Evolutionary conservation across 2,888 invertebrate species (phyloP), one percentile per base, ranked within the genome.

Genomic region (Limnephilus marmoratus): DNA sequence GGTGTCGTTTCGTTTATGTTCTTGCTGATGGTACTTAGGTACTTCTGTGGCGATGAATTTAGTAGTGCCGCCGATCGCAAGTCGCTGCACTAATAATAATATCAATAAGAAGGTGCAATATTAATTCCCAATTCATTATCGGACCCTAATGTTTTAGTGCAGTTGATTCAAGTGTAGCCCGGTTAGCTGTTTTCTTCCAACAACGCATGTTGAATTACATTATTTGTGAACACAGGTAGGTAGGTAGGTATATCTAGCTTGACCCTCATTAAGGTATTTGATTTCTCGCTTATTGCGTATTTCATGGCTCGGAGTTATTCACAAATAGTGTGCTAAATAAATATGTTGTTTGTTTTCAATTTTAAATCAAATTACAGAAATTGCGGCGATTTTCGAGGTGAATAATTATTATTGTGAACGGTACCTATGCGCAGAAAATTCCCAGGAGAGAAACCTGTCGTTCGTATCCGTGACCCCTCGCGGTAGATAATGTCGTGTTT

Each of bases 371-470:
- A 83, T 83, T 83, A 9, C 34, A 3, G 82, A 68, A 83, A 83
- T 83, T 34, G 24, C 24, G 18, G 82, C 15, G 18, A 34, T 34
- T 83, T 15, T 83, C 82, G 82, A 37, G 18, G 34, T 83, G 82
- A 15, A 18, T 34, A 68, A n/a, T 68, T 9, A 68, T 68, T 68
- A 24, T 24, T 53, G 45, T 86, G 86, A 86, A 86, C 53, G 86
- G 88, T 88, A n/a, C n/a, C n/a, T n/a, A 37, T 88, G 88, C 88
- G 80, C 88, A 88, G 88, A 88, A 88, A 80, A 31, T 88, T 88
- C 88, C 88, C 88, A 80, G 80, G 88, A 85, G 85, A 68, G 85
- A 68, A 88, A 88, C 68, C 68, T 37, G 68, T 88, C 88, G 68
- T 80, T 80, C 3, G 45, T 86, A 86, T 45, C 31, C 82, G 34